Percentiles rank a stretch among this genome's conserved stretches.
Evolutionary conservation across 2,797 vertebrate genomes (phyloP).

Genomic region (Sebastes taczanowskii): DNA sequence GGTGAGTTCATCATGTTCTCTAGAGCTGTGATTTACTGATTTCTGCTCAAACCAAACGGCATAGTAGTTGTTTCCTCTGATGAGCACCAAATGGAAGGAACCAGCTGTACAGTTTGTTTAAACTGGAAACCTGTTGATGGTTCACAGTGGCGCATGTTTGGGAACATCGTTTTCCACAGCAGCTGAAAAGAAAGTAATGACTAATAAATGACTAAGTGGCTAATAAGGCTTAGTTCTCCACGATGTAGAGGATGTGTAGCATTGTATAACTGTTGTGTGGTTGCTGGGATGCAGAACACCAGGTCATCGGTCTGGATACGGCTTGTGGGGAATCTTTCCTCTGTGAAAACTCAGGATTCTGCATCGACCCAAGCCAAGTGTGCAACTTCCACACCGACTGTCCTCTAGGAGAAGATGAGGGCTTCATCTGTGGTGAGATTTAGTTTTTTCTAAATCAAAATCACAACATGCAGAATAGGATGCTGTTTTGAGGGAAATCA

Average conservation of each 20-base stretch:
- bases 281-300: constrained; percentile 56
- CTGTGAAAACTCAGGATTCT: constrained; percentile 79
- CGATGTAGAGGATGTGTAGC: background rate
- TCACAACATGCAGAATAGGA: background rate
- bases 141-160: background rate
- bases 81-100: background rate
- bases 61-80: background rate
- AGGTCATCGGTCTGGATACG: constrained; percentile 18
- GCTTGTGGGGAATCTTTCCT: constrained; percentile 77
- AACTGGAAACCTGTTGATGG: background rate
- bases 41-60: background rate
- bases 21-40: background rate
- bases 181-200: background rate
- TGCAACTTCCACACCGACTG: constrained; percentile 90
- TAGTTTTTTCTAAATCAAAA: background rate
- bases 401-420: constrained; percentile 82
- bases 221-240: background rate
- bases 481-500: background rate
- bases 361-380: constrained; percentile 82
- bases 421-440: constrained; percentile 86
- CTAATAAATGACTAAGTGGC: background rate
- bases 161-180: background rate
- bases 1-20: constrained; percentile 45
- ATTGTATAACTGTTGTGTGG: constrained; percentile 8
- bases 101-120: background rate